Conservation (phyloP, 2,888 invertebrate species). For the Psococerastis gibbosa region DNA sequence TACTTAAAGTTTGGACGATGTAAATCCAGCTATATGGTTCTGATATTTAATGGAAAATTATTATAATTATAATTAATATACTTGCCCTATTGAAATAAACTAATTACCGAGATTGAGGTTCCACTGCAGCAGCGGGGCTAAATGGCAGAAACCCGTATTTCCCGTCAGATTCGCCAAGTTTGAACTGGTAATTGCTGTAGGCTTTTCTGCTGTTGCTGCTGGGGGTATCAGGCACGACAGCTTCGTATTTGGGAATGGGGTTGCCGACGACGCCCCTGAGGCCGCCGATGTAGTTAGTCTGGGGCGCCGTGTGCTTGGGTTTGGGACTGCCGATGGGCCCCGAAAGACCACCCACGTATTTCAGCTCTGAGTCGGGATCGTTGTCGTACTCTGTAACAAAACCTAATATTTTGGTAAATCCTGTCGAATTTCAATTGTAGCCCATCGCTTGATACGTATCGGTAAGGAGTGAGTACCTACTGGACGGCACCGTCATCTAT, state of each 20-base stretch:
- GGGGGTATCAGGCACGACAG: not conserved
- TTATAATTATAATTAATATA: no score
- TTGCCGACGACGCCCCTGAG: not conserved
- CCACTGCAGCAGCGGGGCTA: no score
- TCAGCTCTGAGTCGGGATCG: constrained; percentile 1
- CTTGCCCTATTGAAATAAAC: no score
- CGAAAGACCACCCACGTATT: constrained; percentile 4
- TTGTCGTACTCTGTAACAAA: constrained; percentile 1
- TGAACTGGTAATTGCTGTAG: not conserved
- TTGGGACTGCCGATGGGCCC: constrained; percentile 5
- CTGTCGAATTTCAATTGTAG: no score
- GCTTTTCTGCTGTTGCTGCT: not conserved
- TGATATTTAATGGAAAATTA: no score
- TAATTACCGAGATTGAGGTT: no score
- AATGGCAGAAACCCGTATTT: constrained; percentile 7
- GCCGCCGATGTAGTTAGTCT: not conserved
- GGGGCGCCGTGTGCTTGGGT: not conserved
- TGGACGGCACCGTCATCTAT: no score
- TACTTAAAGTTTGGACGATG: no score
- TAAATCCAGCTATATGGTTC: no score
- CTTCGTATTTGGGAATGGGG: not conserved
- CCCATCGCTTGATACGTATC: no score
- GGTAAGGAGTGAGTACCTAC: no score
- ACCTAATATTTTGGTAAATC: no score
- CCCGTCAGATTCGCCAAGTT: not conserved